Evolutionary conservation across 2,113 vertebrate genomes (phyloP).

Genomic region (Hypanus sabinus): DNA sequence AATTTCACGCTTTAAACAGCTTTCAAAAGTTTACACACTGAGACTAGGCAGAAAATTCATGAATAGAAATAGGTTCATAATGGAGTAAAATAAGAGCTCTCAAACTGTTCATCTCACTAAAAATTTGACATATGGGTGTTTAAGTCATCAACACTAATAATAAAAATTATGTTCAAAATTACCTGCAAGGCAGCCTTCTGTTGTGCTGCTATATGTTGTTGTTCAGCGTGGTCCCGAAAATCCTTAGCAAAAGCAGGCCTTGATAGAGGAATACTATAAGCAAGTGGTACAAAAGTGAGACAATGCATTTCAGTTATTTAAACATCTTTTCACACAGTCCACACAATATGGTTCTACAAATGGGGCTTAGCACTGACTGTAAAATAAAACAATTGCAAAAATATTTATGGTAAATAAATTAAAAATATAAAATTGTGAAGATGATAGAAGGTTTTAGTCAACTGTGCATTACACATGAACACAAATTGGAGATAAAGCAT

Average conservation of each 20-base stretch:
- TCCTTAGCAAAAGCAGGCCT: conserved; percentile 77
- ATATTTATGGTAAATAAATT: neutral
- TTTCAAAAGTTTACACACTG: too few species aligned
- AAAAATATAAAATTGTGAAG: neutral
- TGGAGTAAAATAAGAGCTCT: neutral
- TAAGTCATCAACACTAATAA: neutral
- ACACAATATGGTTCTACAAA: neutral
- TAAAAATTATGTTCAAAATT: neutral
- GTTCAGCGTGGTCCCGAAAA: conserved; percentile 85
- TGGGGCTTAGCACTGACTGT: neutral
- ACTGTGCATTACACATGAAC: neutral
- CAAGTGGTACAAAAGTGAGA: conserved; percentile 21
- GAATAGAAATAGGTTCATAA: neutral
- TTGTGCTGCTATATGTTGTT: conserved; percentile 91
- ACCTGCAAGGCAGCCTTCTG: conserved; percentile 95
- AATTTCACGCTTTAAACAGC: too few species aligned
- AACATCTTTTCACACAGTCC: neutral
- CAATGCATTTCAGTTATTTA: neutral
- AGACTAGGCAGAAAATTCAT: too few species aligned
- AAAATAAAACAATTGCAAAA: neutral
- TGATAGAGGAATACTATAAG: conserved; percentile 70
- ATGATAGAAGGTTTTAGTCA: neutral
- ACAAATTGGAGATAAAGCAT: neutral
- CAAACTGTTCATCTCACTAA: neutral
- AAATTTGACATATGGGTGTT: neutral